Evolutionary conservation across 1,140 invertebrate species (phyloP), one percentile per base, ranked within the genome.

Genomic region (Atta texana): DNA sequence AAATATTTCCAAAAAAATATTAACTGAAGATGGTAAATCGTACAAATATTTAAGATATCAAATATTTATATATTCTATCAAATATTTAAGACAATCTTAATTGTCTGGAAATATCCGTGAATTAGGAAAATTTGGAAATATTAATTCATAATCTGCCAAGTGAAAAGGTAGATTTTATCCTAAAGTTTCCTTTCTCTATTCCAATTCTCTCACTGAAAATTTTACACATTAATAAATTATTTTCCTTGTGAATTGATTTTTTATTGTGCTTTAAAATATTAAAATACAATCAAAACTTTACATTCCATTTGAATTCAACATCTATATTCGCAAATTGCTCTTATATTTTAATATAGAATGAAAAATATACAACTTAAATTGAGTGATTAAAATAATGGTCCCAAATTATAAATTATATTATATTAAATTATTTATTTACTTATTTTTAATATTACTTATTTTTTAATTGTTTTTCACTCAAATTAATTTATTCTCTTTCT

Each of bases 281-380:
- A 18, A 63, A 14, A 44, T 31, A 21, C 39, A 49, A 78, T 31
- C 24, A 44, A 28, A 78, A 78, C 59, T 77, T 76, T 18, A 76
- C 21, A 61, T 57, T 75, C 6, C 34, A 21, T 59, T 75, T 75
- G 28, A 57, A 57, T 34, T 59, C 10, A 34, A 5, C 16, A 10
- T 57, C n/a, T 39, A 39, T 4, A 28, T 72, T 53, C 8, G n/a
- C 8, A 14, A 44, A 12, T 6, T 57, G n/a, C 24, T 39, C 24
- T 61, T 28, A 39, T 14, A 18, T 39, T 76, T 28, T 61, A 39
- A 12, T 44, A 44, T 4, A 3, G 31, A 1, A n/a, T 61, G 55
- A 8, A 16, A 75, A 39, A 24, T 59, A 75, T 39, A 16, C 7
- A 7, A 16, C 14, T 12, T 21, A 21, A 51, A 18, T 57, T 57